These are phyloP conservation scores for Aphyosemion australe DNA, from an alignment of 2,113 vertebrate genomes.

Conservation along the genomic window DNA sequence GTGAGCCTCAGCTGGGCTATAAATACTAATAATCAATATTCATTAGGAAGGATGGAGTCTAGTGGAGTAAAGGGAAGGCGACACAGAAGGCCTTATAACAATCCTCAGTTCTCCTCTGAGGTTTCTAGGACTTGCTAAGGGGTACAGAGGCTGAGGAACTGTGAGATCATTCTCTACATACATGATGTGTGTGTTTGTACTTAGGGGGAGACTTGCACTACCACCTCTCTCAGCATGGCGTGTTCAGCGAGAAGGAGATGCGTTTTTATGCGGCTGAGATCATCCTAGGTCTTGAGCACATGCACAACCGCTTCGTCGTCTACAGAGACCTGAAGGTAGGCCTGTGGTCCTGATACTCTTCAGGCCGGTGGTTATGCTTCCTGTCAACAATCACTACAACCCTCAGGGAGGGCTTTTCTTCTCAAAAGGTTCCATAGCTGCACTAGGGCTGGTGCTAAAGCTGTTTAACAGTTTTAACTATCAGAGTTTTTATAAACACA, in stretches of 20 bases:
- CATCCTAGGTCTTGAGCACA: constrained; percentile 96
- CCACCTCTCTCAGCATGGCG: constrained; percentile 96
- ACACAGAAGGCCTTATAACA: background rate
- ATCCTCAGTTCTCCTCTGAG: too few relatives aligned
- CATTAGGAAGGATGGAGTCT: background rate
- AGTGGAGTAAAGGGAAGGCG: background rate
- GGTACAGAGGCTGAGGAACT: too few relatives aligned
- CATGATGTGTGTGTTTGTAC: constrained; percentile 25
- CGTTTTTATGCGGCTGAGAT: constrained; percentile 96
- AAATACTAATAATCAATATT: constrained; percentile 24
- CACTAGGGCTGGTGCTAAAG: too few relatives aligned
- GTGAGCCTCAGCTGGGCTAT: background rate
- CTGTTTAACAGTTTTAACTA: too few relatives aligned
- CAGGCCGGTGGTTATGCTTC: background rate
- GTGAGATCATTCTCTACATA: too few relatives aligned
- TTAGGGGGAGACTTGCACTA: constrained; percentile 97
- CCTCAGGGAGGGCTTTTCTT: too few relatives aligned
- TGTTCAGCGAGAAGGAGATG: constrained; percentile 98
- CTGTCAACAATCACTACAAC: background rate
- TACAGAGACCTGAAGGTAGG: constrained; percentile 96
- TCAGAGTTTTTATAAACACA: too few relatives aligned
- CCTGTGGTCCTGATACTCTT: background rate
- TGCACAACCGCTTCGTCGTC: constrained; percentile 95
- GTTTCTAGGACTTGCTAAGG: too few relatives aligned
- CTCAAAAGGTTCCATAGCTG: too few relatives aligned